These are phyloP conservation scores for Spodoptera picta DNA, from an alignment of 2,888 invertebrate species.

Conservation along the genomic window DNA sequence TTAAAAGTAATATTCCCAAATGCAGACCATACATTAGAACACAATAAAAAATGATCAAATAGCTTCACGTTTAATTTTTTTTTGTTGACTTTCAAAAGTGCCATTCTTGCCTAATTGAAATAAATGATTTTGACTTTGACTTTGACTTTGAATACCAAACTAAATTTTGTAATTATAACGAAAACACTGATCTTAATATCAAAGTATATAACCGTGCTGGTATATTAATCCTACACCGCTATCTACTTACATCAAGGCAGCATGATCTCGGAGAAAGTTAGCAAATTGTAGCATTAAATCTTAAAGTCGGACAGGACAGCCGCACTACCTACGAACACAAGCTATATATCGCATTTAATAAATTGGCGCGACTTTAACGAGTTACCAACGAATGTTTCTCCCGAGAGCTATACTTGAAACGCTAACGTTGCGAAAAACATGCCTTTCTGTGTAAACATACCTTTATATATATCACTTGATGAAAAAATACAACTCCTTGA, in stretches of 20 bases:
- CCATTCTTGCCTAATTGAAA: no score
- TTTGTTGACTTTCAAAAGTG: no score
- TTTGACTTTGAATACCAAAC: no score
- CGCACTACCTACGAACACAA: slow-evolving; percentile 44
- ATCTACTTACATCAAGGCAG: slow-evolving; percentile 16
- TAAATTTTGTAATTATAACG: no score
- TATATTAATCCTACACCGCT: slow-evolving; percentile 17
- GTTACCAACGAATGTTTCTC: slow-evolving; percentile 68
- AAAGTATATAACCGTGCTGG: background rate
- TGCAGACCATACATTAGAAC: no score
- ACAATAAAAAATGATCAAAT: no score
- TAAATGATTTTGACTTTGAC: no score
- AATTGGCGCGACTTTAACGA: slow-evolving; percentile 68
- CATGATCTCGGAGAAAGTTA: slow-evolving; percentile 43
- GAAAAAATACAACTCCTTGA: slow-evolving; percentile 40
- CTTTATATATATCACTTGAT: slow-evolving; percentile 39
- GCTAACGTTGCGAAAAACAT: slow-evolving; percentile 53
- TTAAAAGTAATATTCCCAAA: no score
- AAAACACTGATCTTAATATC: background rate
- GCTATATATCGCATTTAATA: slow-evolving; percentile 70
- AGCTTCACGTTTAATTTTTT: no score
- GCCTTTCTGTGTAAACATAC: slow-evolving; percentile 42
- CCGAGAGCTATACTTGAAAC: slow-evolving; percentile 62
- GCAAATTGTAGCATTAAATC: slow-evolving; percentile 54
- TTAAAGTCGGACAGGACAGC: slow-evolving; percentile 45